phyloP scores from a whole-genome alignment of 2,888 invertebrate species.

The Ectemnius lituratus region DNA sequence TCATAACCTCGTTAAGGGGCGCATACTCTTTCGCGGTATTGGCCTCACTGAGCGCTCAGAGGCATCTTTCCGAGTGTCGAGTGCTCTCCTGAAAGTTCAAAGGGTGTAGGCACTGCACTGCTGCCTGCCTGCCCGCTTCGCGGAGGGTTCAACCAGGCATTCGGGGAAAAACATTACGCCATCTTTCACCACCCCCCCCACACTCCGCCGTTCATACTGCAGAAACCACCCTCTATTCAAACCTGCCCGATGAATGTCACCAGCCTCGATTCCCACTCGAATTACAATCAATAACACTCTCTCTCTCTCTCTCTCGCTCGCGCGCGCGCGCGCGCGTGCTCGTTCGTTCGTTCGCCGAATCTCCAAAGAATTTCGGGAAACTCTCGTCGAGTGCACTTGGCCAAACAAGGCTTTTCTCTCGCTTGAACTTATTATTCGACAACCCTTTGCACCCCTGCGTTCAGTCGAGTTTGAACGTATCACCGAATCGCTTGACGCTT shows the following conservation, averaged over 20 bases:
- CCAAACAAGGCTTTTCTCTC: too few relatives aligned
- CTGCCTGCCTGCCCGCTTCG: conserved; percentile 23
- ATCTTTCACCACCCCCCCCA: conserved; percentile 31
- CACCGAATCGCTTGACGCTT: too few relatives aligned
- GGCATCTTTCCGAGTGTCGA: conserved; percentile 66
- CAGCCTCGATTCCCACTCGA: background rate
- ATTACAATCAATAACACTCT: background rate
- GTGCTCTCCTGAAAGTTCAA: conserved; percentile 64
- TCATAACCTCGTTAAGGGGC: conserved; percentile 73
- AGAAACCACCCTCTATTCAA: conserved; percentile 19
- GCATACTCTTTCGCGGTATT: conserved; percentile 68
- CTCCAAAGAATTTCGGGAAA: background rate
- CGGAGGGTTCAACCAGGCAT: conserved; percentile 41
- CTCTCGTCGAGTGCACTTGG: background rate
- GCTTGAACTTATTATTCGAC: too few relatives aligned
- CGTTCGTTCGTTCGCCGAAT: background rate
- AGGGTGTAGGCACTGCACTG: conserved; percentile 43
- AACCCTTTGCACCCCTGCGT: too few relatives aligned
- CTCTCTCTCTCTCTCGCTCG: background rate
- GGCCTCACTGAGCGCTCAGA: conserved; percentile 69
- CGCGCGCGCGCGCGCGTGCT: too few relatives aligned
- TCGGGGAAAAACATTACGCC: conserved; percentile 38
- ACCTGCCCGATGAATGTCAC: conserved; percentile 27
- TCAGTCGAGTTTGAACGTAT: too few relatives aligned
- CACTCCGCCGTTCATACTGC: too few relatives aligned